Percentiles rank a stretch among this genome's conserved stretches.
Evolutionary conservation across 2,113 vertebrate genomes (phyloP).

Genomic region (Pangasianodon gigas): DNA sequence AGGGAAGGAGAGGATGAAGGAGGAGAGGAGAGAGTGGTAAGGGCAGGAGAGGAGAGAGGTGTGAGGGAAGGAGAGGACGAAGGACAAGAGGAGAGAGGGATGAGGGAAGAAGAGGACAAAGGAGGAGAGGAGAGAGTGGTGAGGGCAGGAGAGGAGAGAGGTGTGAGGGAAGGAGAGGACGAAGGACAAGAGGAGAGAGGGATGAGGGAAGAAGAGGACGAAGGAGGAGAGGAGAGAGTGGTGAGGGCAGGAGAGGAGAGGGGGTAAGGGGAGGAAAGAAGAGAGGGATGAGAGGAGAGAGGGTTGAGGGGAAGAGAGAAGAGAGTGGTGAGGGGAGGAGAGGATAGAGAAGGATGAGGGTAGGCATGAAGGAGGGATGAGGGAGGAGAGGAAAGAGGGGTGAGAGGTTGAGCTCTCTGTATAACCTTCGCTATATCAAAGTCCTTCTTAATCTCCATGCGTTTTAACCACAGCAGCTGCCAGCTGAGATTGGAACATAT

Average conservation of each 20-base stretch:
- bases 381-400: neutral
- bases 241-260: neutral
- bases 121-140: too few species aligned
- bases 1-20: too few species aligned
- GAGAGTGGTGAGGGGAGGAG: neutral
- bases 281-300: neutral
- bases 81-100: too few species aligned
- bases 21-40: too few species aligned
- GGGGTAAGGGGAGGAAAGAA: neutral
- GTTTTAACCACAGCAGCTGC: slow-evolving; percentile 76
- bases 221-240: neutral
- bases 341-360: neutral
- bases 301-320: neutral
- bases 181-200: neutral
- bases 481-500: slow-evolving; percentile 75
- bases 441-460: slow-evolving; percentile 68
- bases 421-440: slow-evolving; percentile 71
- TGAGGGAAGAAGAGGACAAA: too few species aligned
- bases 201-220: neutral
- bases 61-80: too few species aligned
- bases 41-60: too few species aligned
- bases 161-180: neutral
- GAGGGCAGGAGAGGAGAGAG: neutral
- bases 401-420: slow-evolving; percentile 11
- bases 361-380: neutral